Base-by-base conservation (phyloP, 2,113 vertebrate genomes). In the Eretmochelys imbricata region DNA sequence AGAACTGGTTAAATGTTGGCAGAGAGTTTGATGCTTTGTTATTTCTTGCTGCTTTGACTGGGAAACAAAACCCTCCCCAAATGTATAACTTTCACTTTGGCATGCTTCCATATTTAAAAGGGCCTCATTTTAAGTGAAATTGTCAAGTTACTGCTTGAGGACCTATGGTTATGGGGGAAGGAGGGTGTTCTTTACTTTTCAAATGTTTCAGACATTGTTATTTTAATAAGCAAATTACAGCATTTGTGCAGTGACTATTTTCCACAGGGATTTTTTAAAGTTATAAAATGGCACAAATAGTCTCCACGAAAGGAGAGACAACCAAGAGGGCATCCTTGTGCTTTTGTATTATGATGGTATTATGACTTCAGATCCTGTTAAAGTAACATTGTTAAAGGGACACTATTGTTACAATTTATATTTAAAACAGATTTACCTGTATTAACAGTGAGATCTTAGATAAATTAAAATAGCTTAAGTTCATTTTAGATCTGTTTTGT, bases 41-140 rank as follows among this genome's bases (percentile, higher is more conserved):
- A 72, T 79, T 95, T 94, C 69, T 87, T 65, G 85, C 94, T 79
- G n/a, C 24, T 90, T 89, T 94, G 51, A 49, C 19, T 69, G 38
- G 35, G 62, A 91, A 84, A 24, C 57, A 94, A 22, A 89, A 91
- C 7, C 48, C 89, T 14, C 20, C 82, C 65, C 82, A 82, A 87
- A 48, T 24, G 87, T 93, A 87, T 3, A 38, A 75, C 85, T 89
- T 95, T 48, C 59, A 88, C 35, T 51, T 53, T 42, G 85, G 49
- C 2, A 1, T n/a, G 20, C 35, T 38, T 17, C 20, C 38, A n/a
- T 75, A 19, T 38, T 72, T 72, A 38, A 72, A 72, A 72, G 19
- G 69, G n/a, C 35, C 10, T 72, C 19, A 38, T 72, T 69, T 69
- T 72, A 72, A 72, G 69, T 72, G 69, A 72, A 72, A 72, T 75